Conservation (phyloP, 2,888 invertebrate species). For the Sceliomorpha sp. region DNA sequence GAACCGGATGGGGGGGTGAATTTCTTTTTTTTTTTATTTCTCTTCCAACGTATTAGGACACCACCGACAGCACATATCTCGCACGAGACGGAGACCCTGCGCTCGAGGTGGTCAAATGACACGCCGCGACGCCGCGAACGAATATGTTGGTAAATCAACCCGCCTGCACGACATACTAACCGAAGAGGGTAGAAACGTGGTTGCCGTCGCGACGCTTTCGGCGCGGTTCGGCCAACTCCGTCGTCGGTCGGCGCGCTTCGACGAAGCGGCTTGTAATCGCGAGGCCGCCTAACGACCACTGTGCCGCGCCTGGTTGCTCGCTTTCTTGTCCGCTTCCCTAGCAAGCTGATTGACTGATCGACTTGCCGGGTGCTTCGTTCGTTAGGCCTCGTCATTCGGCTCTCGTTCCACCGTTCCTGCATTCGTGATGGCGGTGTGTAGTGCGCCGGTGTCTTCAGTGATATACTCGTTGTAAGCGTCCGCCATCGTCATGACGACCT, state of each 20-base stretch:
- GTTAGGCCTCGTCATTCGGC: slow-evolving; percentile 34
- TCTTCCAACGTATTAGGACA: slow-evolving; percentile 22
- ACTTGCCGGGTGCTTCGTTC: slow-evolving; percentile 28
- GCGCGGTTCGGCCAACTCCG: slow-evolving; percentile 60
- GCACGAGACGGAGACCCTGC: slow-evolving; percentile 30
- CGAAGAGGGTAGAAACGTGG: slow-evolving; percentile 73
- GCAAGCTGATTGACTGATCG: slow-evolving; percentile 39
- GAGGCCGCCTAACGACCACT: too few species aligned
- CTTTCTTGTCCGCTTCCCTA: slow-evolving; percentile 25
- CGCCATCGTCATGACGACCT: slow-evolving; percentile 69
- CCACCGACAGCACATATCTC: slow-evolving; percentile 49
- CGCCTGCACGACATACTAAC: slow-evolving; percentile 69
- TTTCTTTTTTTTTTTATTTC: too few species aligned
- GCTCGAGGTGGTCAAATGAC: slow-evolving; percentile 55
- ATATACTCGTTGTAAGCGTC: slow-evolving; percentile 23
- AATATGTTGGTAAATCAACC: slow-evolving; percentile 69
- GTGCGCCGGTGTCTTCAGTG: slow-evolving; percentile 15
- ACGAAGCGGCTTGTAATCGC: too few species aligned
- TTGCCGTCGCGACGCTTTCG: slow-evolving; percentile 71
- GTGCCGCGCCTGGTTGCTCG: slow-evolving; percentile 39
- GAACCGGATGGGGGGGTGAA: too few species aligned
- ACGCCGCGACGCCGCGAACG: slow-evolving; percentile 56
- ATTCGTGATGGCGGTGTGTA: slow-evolving; percentile 21
- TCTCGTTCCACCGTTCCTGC: slow-evolving; percentile 28
- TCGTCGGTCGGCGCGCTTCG: slow-evolving; percentile 46